Evolutionary conservation across 2,797 vertebrate species (phyloP), one percentile per base, ranked within the genome.

Genomic region (Petrocephalus sullivani): DNA sequence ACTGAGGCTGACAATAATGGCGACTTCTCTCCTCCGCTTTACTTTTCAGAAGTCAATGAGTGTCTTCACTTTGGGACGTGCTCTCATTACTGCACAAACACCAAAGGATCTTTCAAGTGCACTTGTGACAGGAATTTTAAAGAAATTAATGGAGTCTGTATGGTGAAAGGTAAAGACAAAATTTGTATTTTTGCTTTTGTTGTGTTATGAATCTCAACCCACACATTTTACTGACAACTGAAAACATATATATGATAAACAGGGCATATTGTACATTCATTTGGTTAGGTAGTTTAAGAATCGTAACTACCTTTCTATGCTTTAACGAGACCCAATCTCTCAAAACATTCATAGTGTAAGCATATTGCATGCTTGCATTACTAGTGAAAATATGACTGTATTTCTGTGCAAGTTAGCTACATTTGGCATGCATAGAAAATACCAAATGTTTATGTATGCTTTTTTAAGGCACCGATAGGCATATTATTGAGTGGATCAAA

Each of bases 61-160:
- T 97, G 97, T 89, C 93, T 96, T 93, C 91, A 94, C 6, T 97
- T 97, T 91, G 96, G 96, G 61, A 93, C 91, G n/a, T 97, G 97
- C 90, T 96, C 97, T 58, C 97, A 97, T 0, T 94, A 94, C 57
- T 97, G 97, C 92, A 93, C 91, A 87, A 97, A 97, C 90, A 91
- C 95, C 16, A 95, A 97, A 91, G 96, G 97, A 9, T 97, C 96
- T 14, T 97, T 95, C 92, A 96, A 94, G 90, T 97, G 97, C 92
- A 89, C 91, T 0, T 97, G 97, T 85, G 95, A 96, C 89, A 95
- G 93, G 87, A 97, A 97, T 92, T 97, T 97, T 81, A 95, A 95
- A 89, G 95, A 96, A 91, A 95, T 88, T 89, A 95, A 96, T 87
- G 95, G 94, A 84, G 96, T 95, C 86, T 97, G 97, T 89, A 92